These are phyloP conservation scores for Ostrea edulis DNA, from an alignment of 1,140 invertebrate genomes.

Conservation along the genomic window DNA sequence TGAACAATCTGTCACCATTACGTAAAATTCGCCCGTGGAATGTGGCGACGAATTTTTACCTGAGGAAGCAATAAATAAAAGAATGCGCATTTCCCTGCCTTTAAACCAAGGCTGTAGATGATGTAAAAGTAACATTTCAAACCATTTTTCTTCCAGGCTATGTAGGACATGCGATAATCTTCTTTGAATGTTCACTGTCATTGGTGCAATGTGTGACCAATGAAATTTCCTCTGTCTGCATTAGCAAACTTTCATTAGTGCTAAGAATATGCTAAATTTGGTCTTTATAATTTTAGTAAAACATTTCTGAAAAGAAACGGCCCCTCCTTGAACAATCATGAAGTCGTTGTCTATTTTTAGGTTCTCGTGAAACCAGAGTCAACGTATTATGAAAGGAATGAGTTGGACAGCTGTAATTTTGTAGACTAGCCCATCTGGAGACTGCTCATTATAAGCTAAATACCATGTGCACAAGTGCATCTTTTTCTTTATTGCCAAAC, in stretches of 20 bases:
- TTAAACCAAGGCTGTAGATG: neutral
- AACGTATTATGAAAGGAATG: too few species aligned
- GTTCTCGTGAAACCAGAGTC: neutral
- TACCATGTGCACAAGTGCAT: too few species aligned
- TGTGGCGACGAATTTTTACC: neutral
- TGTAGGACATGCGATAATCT: neutral
- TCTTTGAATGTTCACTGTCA: neutral
- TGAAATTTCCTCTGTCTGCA: neutral
- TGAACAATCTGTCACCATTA: neutral
- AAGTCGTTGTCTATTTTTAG: neutral
- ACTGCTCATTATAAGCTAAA: too few species aligned
- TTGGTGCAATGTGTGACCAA: constrained; percentile 2
- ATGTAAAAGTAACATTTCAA: neutral
- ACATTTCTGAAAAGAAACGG: neutral
- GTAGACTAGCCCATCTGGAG: too few species aligned
- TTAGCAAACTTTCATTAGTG: neutral
- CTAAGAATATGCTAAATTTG: neutral
- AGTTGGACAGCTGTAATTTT: too few species aligned
- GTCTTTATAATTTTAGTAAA: neutral
- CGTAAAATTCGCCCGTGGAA: neutral
- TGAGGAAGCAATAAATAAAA: neutral
- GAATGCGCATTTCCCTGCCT: neutral
- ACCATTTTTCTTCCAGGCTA: neutral
- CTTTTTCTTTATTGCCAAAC: too few species aligned
- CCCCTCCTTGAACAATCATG: neutral